These are phyloP conservation scores for Chalcosyrphus nemorum DNA, from an alignment of 2,888 invertebrate genomes.

Conservation along the genomic window DNA sequence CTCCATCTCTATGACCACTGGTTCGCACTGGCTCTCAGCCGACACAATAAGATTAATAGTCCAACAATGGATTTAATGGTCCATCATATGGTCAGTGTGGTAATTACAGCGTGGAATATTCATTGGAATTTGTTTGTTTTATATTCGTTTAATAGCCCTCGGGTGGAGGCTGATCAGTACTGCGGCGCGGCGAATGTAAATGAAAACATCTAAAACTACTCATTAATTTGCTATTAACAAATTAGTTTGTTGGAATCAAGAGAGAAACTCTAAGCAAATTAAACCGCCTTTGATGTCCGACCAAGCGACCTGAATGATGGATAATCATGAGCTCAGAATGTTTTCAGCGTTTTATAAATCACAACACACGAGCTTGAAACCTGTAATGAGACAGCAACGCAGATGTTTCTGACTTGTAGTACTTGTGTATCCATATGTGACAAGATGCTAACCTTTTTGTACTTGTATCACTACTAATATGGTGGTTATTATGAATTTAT, in stretches of 20 bases:
- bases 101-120: conserved; percentile 71
- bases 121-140: conserved; percentile 70
- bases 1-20: conserved; percentile 68
- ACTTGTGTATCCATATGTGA: conserved; percentile 12
- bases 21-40: conserved; percentile 52
- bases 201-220: conserved; percentile 68
- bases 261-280: conserved; percentile 52
- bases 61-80: conserved; percentile 29
- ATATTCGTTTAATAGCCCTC: conserved; percentile 55
- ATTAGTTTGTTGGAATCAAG: conserved; percentile 66
- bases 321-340: conserved; percentile 48
- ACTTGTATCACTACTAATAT: background rate
- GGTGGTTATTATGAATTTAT: background rate
- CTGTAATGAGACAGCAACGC: conserved; percentile 29
- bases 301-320: conserved; percentile 41
- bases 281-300: conserved; percentile 52
- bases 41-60: conserved; percentile 64
- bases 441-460: conserved; percentile 12
- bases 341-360: conserved; percentile 54
- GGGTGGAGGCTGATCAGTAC: conserved; percentile 38
- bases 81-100: conserved; percentile 50
- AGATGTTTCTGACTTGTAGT: conserved; percentile 3
- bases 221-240: conserved; percentile 72
- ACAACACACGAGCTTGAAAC: conserved; percentile 8
- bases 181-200: conserved; percentile 54